Base-by-base conservation (phyloP, 1,140 invertebrate species). In the Tribolium castaneum region DNA sequence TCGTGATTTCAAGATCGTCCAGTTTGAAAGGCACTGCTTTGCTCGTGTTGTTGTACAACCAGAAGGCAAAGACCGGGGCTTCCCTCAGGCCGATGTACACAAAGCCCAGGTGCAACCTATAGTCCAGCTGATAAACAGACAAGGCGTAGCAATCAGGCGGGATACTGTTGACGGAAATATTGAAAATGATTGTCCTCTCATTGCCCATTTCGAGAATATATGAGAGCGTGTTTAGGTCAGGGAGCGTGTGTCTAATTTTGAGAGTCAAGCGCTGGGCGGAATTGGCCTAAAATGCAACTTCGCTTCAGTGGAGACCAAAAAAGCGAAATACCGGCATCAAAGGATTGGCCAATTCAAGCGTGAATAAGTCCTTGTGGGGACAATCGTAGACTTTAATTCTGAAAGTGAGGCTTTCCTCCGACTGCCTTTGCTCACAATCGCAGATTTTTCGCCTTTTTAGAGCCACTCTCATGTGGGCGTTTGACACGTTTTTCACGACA, bases 31-130 rank as follows among this genome's bases (percentile, higher is more conserved):
- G 6, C 12, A 78, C 51, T 35, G 62, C 12, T 16, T 77, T 51
- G 13, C 49, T 70, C 0, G 82, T 79, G 66, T 83, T 84, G 50
- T 85, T 85, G 45, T 84, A 84, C 12, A 85, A 50, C 81, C 82
- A 83, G 54, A 77, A 81, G 4, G 73, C 70, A 62, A 83, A 73
- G 6, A 78, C 59, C 34, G 76, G 66, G 16, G 81, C 56, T 16
- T 79, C 56, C 66, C 45, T 74, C 49, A 73, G 35, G 2, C 80
- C 80, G 7, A 76, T 76, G 73, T 73, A 79, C 12, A 79, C 59
- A 25, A 72, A 59, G 4, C 30, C 19, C 22, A 79, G 12, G 16
- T 78, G 25, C 6, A 80, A 14, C n/a, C 30, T 22, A 16, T 75
- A 78, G 16, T 14, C 16, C 4, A 12, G 3, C 5, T 35, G 35